phyloP scores from a whole-genome alignment of 2,797 vertebrate genomes.

The Rhyacichthys aspro region DNA sequence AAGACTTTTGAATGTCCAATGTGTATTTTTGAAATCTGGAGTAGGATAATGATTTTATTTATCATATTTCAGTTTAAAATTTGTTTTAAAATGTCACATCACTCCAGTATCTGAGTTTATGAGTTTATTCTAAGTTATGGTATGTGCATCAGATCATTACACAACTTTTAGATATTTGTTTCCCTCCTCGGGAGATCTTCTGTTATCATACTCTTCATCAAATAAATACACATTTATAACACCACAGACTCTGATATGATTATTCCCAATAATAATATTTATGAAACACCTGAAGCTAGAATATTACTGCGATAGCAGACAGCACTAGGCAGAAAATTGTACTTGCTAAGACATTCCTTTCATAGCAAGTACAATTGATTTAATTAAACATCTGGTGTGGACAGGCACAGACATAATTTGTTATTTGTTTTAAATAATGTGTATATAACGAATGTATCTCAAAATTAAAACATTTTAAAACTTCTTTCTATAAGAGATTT shows the following conservation, averaged over 20 bases:
- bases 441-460: too few species aligned
- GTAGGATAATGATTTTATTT: conserved; percentile 51
- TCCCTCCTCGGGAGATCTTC: conserved; percentile 38
- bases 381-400: too few species aligned
- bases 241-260: not conserved
- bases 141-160: conserved; percentile 19
- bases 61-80: conserved; percentile 37
- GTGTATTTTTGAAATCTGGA: conserved; percentile 58
- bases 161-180: conserved; percentile 32
- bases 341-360: too few species aligned
- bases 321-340: too few species aligned
- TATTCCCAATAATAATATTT: not conserved
- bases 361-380: too few species aligned
- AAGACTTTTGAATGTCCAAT: conserved; percentile 64
- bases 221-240: conserved; percentile 71
- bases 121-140: conserved; percentile 40
- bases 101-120: conserved; percentile 41
- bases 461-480: too few species aligned
- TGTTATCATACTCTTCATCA: conserved; percentile 56
- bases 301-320: too few species aligned
- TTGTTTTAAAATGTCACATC: conserved; percentile 22
- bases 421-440: too few species aligned
- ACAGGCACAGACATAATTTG: too few species aligned
- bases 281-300: too few species aligned
- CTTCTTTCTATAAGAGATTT: too few species aligned